These are phyloP conservation scores for Sebastes umbrosus DNA, from an alignment of 2,797 vertebrate genomes.

Conservation along the genomic window DNA sequence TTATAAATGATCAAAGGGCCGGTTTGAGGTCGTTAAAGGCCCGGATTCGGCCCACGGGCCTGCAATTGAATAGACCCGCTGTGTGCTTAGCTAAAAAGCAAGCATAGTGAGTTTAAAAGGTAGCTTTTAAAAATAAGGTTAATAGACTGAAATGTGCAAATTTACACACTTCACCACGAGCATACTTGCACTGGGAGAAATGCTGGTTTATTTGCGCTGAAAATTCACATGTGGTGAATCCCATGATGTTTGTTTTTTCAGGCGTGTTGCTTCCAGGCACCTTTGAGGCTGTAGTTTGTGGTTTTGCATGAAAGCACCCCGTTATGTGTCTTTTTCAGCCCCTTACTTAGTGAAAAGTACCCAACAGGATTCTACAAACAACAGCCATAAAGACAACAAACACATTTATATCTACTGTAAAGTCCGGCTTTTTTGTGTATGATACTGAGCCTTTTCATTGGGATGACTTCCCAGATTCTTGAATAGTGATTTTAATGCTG, in stretches of 20 bases:
- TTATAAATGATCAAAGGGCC: no score
- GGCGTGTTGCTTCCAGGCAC: background rate
- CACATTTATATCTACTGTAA: background rate
- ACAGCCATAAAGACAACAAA: background rate
- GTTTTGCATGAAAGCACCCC: background rate
- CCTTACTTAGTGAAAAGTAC: background rate
- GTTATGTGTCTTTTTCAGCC: background rate
- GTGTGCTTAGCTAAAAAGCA: background rate
- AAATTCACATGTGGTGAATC: background rate
- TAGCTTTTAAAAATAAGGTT: background rate
- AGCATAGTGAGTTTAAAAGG: background rate
- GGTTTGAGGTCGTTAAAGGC: no score
- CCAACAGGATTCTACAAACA: background rate
- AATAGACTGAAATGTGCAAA: background rate
- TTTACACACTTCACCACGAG: background rate
- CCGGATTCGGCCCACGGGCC: no score
- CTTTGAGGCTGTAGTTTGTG: background rate
- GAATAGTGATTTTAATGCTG: no score
- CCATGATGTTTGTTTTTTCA: background rate
- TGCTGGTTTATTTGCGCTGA: background rate
- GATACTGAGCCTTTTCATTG: rapidly evolving
- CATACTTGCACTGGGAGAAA: background rate
- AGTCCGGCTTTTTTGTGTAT: background rate
- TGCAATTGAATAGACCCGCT: no score
- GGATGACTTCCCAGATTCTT: no score